phyloP scores from a whole-genome alignment of 1,140 invertebrate species.

The fruit fly (Drosophila melanogaster) region Release_6_plus_ISO1_MT NT_037436.4:19325001-19325500 shows the following conservation, averaged over 20 bases:
- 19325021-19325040: slow-evolving; percentile 45
- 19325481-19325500: slow-evolving; percentile 39
- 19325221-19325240: background rate
- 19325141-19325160: background rate
- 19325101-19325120: slow-evolving; percentile 21
- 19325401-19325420: slow-evolving; percentile 24
- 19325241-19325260: too few species aligned
- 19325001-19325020: slow-evolving; percentile 41
- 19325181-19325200: background rate
- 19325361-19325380: too few species aligned
- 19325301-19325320: background rate
- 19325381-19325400: background rate
- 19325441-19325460: slow-evolving; percentile 34
- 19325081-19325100: slow-evolving; percentile 32
- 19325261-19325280: too few species aligned
- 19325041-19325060: slow-evolving; percentile 33
- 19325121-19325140: background rate
- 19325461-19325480: slow-evolving; percentile 43
- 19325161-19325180: too few species aligned
- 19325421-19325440: slow-evolving; percentile 15
- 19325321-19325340: background rate
- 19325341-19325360: background rate
- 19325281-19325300: background rate
- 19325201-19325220: background rate
- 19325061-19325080: slow-evolving; percentile 39